Percentiles rank a stretch among this genome's conserved stretches.
Conservation (phyloP, 2,113 vertebrate species). For the Dendropsophus ebraccatus region DNA sequence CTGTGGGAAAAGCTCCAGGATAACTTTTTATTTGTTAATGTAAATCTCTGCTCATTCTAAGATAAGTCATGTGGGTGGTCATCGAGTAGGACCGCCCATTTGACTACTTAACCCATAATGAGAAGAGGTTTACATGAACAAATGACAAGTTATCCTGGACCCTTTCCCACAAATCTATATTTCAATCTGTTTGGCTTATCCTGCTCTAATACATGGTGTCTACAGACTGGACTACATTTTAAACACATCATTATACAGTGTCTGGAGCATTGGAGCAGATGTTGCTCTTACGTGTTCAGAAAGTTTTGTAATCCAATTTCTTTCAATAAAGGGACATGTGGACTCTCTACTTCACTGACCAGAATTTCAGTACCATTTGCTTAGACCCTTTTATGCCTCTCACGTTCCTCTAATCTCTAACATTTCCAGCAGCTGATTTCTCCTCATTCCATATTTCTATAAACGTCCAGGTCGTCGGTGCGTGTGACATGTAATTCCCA, state of each 20-base stretch:
- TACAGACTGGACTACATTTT: background rate
- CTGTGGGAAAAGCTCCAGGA: no score
- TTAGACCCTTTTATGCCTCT: background rate
- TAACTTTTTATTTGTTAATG: no score
- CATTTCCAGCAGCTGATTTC: background rate
- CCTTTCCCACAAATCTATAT: no score
- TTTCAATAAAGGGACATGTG: background rate
- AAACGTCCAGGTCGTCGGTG: constrained; percentile 79
- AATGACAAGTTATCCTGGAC: background rate
- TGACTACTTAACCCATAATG: no score
- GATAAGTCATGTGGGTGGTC: no score
- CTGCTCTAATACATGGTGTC: no score
- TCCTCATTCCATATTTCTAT: constrained; percentile 68
- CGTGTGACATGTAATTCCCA: constrained; percentile 88
- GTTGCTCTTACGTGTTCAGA: background rate
- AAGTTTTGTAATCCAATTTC: background rate
- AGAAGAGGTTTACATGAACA: no score
- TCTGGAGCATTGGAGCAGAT: background rate
- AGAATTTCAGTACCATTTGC: background rate
- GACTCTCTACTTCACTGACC: background rate
- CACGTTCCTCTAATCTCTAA: background rate
- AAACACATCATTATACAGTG: background rate
- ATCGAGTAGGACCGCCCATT: no score
- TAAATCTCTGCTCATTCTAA: no score
- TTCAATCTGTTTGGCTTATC: no score